Conservation (phyloP, 1,140 invertebrate species). For the Rhopalosiphum padi region DNA sequence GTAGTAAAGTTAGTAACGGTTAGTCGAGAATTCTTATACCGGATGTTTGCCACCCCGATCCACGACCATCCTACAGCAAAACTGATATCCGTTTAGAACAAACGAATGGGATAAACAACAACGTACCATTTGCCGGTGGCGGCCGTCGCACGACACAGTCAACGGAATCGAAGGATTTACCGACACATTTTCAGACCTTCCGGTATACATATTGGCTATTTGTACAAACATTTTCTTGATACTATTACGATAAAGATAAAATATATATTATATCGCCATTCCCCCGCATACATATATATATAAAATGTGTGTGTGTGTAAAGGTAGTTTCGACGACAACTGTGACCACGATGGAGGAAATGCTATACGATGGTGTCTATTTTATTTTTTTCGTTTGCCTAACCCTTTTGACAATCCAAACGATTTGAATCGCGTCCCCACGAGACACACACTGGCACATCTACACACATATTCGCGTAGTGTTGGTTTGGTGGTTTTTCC, state of each 20-base stretch:
- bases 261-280: constrained; percentile 34
- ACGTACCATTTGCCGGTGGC: constrained; percentile 42
- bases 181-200: constrained; percentile 48
- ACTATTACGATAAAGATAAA: constrained; percentile 38
- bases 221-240: constrained; percentile 48
- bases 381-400: background rate
- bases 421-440: background rate
- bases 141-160: background rate
- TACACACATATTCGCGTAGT: background rate
- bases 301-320: background rate
- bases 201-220: constrained; percentile 50
- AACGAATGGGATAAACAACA: constrained; percentile 40
- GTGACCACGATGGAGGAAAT: background rate
- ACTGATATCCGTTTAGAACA: constrained; percentile 53
- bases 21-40: constrained; percentile 52
- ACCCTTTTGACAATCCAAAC: background rate
- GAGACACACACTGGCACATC: background rate
- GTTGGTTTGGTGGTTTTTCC: background rate
- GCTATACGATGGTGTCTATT: background rate
- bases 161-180: constrained; percentile 43
- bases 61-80: background rate
- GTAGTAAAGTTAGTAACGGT: constrained; percentile 17
- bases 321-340: background rate
- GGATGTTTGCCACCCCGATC: background rate
- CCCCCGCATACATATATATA: too few species aligned